A percentile compares a stretch with the other conserved stretches of the same genome.
These are phyloP conservation scores for Rhagonycha lutea DNA, from an alignment of 2,888 invertebrate genomes.

Conservation along the genomic window DNA sequence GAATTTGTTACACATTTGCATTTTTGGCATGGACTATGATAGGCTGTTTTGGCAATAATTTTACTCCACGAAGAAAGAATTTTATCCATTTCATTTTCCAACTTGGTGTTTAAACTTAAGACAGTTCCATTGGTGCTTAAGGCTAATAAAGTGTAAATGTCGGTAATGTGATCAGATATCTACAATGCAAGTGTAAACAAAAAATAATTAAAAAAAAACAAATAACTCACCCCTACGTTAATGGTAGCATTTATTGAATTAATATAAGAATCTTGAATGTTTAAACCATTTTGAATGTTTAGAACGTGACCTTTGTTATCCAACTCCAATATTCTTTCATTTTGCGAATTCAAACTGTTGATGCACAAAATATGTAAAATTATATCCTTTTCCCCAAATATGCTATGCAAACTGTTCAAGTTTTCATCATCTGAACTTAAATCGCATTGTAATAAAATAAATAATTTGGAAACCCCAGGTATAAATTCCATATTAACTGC, in stretches of 20 bases:
- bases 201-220: background rate
- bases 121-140: conserved; percentile 36
- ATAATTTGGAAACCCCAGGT: conserved; percentile 75
- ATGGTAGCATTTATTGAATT: background rate
- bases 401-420: conserved; percentile 33
- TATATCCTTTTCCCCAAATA: conserved; percentile 36
- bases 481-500: conserved; percentile 73
- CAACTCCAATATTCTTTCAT: background rate
- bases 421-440: conserved; percentile 26
- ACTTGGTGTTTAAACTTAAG: conserved; percentile 14
- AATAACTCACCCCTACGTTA: background rate
- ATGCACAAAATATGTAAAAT: conserved; percentile 35
- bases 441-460: conserved; percentile 73
- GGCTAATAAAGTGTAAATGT: conserved; percentile 34
- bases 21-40: conserved; percentile 36
- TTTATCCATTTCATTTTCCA: background rate
- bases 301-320: conserved; percentile 17
- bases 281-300: conserved; percentile 6
- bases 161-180: conserved; percentile 32
- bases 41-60: conserved; percentile 25
- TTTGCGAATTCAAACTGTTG: conserved; percentile 18
- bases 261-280: background rate
- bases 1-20: conserved; percentile 34
- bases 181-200: conserved; percentile 12
- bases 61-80: conserved; percentile 26